Base-by-base conservation (phyloP, 2,797 vertebrate genomes). In the Halcyon badia region DNA sequence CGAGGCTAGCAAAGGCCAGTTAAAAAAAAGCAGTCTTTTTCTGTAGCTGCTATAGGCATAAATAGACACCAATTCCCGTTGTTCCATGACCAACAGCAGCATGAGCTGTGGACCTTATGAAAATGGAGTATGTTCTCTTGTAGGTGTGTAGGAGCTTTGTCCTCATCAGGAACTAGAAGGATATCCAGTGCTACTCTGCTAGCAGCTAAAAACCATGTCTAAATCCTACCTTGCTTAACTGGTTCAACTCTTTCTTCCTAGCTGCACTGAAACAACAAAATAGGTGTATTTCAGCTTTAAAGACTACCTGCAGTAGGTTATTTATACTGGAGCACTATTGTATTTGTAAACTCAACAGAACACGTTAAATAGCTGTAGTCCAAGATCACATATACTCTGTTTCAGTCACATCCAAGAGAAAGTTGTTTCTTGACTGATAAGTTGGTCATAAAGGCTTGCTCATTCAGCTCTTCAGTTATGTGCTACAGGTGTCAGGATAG, bases 201-300 rank as follows among this genome's bases (percentile, higher is more conserved):
- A 31, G n/a, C 2, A 4, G 22, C 28, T 84, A 37, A 78, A 49
- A 64, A 9, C 0, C 9, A 24, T 2, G 1, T 72, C 26, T 33
- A 64, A 83, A 12, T 31, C 26, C 15, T 41, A 52, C 9, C 21
- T 68, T 60, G 21, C 21, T 86, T 88, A 68, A 39, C 35, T 60
- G 13, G 8, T n/a, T 79, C 48, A 76, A 41, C 9, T 79, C n/a
- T 85, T 83, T 76, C 54, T 65, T 86, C 28, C 31, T 57, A 52
- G 11, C 21, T 77, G 31, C 4, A 0, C 9, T 42, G 49, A 52
- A 72, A 39, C 5, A 60, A 11, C 0, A 2, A 57, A 83, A 39
- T 15, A 65, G 26, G 6, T 68, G 44, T 64, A 76, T 68, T 54
- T 7, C 35, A 64, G 4, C 49, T 76, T 80, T 44, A 57, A 86